These are phyloP conservation scores for Leptonema lineaticorne DNA, from an alignment of 1,140 invertebrate genomes.

Conservation along the genomic window DNA sequence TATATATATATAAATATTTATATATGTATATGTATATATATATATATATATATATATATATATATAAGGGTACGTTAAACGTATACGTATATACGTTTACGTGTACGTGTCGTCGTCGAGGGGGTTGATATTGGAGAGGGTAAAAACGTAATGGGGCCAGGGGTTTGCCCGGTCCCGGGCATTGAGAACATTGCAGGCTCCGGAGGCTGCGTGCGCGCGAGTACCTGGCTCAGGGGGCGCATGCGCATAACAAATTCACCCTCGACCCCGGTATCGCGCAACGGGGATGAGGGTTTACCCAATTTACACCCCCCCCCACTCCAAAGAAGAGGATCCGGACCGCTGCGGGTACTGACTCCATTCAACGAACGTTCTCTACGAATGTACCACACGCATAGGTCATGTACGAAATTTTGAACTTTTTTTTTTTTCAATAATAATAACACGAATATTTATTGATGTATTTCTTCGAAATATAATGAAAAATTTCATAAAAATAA, in stretches of 20 bases:
- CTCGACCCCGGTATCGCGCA: not conserved
- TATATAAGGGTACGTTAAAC: no score
- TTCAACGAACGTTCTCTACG: not conserved
- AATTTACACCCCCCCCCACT: not conserved
- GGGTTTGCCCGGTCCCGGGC: conserved; percentile 20
- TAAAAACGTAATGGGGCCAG: no score
- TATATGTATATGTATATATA: not conserved
- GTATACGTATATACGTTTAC: not conserved
- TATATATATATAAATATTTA: not conserved
- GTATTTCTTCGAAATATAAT: no score
- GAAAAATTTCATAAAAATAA: no score
- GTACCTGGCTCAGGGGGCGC: not conserved
- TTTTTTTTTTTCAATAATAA: no score
- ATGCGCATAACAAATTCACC: not conserved
- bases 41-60: not conserved
- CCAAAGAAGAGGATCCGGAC: not conserved
- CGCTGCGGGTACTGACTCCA: not conserved
- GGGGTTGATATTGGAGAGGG: not conserved
- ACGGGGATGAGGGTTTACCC: not conserved
- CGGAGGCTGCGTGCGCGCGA: conserved; percentile 21
- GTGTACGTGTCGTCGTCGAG: not conserved
- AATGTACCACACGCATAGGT: not conserved
- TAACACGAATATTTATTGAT: no score
- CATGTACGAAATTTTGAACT: no score
- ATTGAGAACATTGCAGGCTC: conserved; percentile 24